Evolutionary conservation across 2,113 vertebrate species (phyloP).

Genomic region (Saguinus midas): DNA sequence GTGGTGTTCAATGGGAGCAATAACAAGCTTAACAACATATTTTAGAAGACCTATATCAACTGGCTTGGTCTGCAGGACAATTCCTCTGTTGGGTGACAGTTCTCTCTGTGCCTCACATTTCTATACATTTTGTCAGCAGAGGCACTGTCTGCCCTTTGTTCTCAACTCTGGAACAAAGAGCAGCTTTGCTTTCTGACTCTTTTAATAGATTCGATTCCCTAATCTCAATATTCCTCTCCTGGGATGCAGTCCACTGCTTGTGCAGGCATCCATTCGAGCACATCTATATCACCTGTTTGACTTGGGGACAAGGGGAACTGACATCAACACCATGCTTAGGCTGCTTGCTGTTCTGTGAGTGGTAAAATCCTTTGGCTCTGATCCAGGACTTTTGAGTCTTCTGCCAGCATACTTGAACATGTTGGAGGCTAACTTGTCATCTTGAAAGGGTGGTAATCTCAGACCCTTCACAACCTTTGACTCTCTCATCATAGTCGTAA

Average conservation of each 20-base stretch:
- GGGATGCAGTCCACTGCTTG: fast-evolving
- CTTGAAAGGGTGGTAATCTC: not conserved
- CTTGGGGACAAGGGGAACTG: not conserved
- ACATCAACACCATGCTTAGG: no score
- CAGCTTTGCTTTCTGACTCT: not conserved
- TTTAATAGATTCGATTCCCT: not conserved
- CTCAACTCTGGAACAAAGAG: not conserved
- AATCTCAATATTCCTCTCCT: not conserved
- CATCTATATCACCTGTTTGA: not conserved
- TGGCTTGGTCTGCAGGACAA: not conserved
- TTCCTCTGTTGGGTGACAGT: not conserved
- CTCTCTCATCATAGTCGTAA: not conserved
- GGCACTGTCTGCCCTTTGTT: not conserved
- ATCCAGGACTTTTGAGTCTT: not conserved
- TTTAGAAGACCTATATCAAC: not conserved
- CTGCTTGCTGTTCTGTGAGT: not conserved
- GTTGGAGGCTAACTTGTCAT: not conserved
- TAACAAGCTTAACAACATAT: not conserved
- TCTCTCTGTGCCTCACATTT: not conserved
- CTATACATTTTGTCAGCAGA: not conserved
- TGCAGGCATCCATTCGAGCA: not conserved
- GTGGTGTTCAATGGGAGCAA: not conserved
- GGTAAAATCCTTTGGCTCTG: not conserved
- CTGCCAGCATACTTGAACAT: not conserved
- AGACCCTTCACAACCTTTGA: not conserved